Base-by-base conservation (phyloP, 1,140 invertebrate genomes). In the Drosophila mayri region DNA sequence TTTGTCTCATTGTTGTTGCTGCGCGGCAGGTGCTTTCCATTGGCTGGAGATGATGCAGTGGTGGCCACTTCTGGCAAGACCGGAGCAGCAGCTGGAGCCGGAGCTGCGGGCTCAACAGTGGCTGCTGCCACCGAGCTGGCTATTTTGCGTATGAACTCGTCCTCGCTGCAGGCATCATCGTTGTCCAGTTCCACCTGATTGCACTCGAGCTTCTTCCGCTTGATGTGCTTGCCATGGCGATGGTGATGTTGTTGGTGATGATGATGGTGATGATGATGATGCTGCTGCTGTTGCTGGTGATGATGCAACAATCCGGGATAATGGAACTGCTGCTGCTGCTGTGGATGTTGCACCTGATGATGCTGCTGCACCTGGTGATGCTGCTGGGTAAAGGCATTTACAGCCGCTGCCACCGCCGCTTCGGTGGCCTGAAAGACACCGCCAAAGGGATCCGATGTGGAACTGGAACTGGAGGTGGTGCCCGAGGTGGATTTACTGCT, bases 141-240 rank as follows among this genome's bases (percentile, higher is more conserved):
- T 55, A 92, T 92, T 71, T 92, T 92, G 20, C 85, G 71, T 46
- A 92, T 92, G 20, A 92, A 92, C 60, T 91, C 92, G 63, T 92
- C 92, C 59, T 92, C 91, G 65, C 92, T 92, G 72, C 95, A 96
- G 32, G 95, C 95, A 76, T 96, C 95, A 75, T 96, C 95, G 57
- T 95, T 95, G 90, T 96, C 95, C 40, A 95, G 81, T 90, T 92
- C 86, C 28, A 92, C 73, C 28, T 95, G 95, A 46, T 78, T 95
- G 95, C 60, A 95, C 93, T 95, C 95, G 84, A 95, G 93, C 82
- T 94, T 94, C 65, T 93, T 94, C 57, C 94, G 93, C 86, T 96
- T 96, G 4, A 94, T 63, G 14, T 79, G 64, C 47, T 90, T 88
- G 44, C 77, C 80, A 18, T 77, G 61, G 3, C 60, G 44, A 37